phyloP scores from a whole-genome alignment of 2,888 invertebrate species.

The Mellilla xanthometata region DNA sequence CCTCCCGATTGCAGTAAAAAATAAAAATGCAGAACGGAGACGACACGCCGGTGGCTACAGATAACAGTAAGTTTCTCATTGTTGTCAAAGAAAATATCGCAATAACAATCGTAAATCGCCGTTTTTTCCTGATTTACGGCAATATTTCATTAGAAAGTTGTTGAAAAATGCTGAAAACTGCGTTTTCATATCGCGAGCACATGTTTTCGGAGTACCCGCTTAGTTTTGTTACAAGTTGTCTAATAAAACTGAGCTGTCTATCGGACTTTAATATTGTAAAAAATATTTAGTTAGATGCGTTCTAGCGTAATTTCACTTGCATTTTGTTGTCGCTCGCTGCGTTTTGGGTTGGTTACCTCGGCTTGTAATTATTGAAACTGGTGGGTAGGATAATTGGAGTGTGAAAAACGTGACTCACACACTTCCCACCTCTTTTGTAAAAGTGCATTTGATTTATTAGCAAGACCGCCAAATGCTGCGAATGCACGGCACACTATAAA shows the following conservation, averaged over 20 bases:
- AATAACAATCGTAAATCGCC: constrained; percentile 56
- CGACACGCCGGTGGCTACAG: constrained; percentile 60
- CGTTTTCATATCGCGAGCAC: constrained; percentile 29
- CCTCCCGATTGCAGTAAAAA: constrained; percentile 64
- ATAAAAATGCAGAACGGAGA: constrained; percentile 79
- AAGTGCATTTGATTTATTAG: constrained; percentile 59
- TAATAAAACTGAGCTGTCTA: constrained; percentile 31
- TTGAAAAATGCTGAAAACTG: constrained; percentile 26
- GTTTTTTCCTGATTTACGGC: constrained; percentile 54
- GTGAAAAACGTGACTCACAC: constrained; percentile 76
- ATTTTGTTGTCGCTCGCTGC: constrained; percentile 56
- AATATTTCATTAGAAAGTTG: constrained; percentile 35
- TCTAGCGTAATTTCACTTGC: constrained; percentile 59
- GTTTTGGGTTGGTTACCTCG: constrained; percentile 68
- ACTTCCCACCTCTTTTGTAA: constrained; percentile 64
- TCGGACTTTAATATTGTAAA: constrained; percentile 32
- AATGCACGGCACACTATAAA: constrained; percentile 13
- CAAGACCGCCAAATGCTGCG: not conserved
- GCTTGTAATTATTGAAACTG: constrained; percentile 67
- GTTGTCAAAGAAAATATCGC: constrained; percentile 58
- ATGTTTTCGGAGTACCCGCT: constrained; percentile 63
- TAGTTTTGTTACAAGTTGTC: constrained; percentile 30
- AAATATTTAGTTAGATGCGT: constrained; percentile 37
- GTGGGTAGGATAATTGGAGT: constrained; percentile 78
- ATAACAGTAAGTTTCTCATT: constrained; percentile 67